Conservation (phyloP, 23 tunicate species). For the Diplosoma virens region DNA sequence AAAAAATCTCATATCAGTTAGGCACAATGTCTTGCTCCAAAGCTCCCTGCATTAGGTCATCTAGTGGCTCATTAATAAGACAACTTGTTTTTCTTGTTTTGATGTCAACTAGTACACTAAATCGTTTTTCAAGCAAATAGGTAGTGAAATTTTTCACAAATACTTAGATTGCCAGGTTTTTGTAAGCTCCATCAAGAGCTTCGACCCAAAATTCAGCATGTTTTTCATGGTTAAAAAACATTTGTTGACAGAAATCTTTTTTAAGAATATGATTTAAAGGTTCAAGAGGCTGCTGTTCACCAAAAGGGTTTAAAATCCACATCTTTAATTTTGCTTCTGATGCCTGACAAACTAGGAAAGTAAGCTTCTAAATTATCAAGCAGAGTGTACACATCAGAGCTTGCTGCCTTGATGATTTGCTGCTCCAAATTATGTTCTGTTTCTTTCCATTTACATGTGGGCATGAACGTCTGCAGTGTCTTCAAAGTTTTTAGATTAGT, state of each 20-base stretch:
- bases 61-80: conserved; percentile 48
- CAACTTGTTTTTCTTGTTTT: conserved; percentile 45
- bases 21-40: conserved; percentile 9
- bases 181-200: conserved; percentile 12
- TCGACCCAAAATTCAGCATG: conserved; percentile 36
- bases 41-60: conserved; percentile 50
- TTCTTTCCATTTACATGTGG: conserved; percentile 9
- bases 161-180: conserved; percentile 34
- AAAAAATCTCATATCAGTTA: conserved; percentile 27
- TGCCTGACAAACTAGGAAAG: background rate
- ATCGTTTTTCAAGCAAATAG: conserved; percentile 45
- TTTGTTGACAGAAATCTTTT: no score
- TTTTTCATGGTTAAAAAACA: conserved; percentile 16
- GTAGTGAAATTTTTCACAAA: conserved; percentile 19
- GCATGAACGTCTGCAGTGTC: conserved; percentile 33
- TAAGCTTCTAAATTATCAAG: conserved; percentile 16
- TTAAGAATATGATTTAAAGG: conserved; percentile 33
- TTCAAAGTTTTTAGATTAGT: conserved; percentile 10
- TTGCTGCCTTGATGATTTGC: conserved; percentile 31
- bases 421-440: conserved; percentile 24
- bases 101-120: conserved; percentile 48
- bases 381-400: conserved; percentile 11
- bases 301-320: conserved; percentile 42
- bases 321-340: conserved; percentile 27
- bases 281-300: conserved; percentile 35